Evolutionary conservation across 2,113 vertebrate species (phyloP).

Genomic region (Orcinus orca): DNA sequence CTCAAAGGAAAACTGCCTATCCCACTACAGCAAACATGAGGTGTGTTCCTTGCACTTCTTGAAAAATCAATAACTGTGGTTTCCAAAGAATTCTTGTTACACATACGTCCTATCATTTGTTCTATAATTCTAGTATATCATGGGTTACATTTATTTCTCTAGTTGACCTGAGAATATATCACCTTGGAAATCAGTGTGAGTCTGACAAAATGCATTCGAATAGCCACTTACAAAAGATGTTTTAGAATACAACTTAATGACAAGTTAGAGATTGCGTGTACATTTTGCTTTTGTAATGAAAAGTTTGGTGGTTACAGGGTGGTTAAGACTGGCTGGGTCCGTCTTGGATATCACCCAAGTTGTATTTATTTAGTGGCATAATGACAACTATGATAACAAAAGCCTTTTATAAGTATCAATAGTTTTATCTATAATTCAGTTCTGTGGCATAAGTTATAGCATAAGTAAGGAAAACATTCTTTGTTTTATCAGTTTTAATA

Average conservation of each 20-base stretch:
- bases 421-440: not conserved
- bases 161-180: constrained; percentile 10
- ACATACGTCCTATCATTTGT: not conserved
- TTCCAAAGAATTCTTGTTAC: not conserved
- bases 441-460: not conserved
- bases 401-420: not conserved
- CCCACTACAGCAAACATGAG: not conserved
- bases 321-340: not conserved
- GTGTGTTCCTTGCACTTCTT: not conserved
- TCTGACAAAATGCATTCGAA: constrained; percentile 37
- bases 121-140: not conserved
- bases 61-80: not conserved
- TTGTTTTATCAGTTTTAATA: not conserved
- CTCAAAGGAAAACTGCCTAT: not conserved
- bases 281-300: not conserved
- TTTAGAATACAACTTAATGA: not conserved
- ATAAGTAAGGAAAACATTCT: not conserved
- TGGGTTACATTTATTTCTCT: constrained; percentile 32
- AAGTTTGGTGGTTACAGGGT: not conserved
- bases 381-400: not conserved
- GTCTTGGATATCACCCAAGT: not conserved
- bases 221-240: not conserved
- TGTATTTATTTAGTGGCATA: not conserved
- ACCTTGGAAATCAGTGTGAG: constrained; percentile 20
- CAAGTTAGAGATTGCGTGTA: not conserved